Evolutionary conservation across 2,888 invertebrate genomes (phyloP).

Genomic region (Drosophila rubida): DNA sequence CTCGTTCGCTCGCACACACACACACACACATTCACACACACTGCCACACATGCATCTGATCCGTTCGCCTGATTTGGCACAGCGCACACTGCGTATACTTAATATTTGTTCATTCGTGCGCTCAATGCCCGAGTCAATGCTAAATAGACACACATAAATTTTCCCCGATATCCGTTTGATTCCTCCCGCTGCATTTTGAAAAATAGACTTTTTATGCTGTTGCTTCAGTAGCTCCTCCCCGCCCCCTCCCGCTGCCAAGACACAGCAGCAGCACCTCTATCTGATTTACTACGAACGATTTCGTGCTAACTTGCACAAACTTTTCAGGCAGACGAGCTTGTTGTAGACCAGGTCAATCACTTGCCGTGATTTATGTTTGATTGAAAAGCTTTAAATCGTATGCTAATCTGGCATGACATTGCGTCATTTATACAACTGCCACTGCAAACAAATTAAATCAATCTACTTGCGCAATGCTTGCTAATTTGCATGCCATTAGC

Average conservation of each 20-base stretch:
- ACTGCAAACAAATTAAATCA: conserved; percentile 35
- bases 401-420: conserved; percentile 62
- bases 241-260: background rate
- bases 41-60: conserved; percentile 22
- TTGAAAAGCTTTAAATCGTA: conserved; percentile 72
- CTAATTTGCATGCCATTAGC: conserved; percentile 61
- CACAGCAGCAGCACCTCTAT: conserved; percentile 1
- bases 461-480: conserved; percentile 41
- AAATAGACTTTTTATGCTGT: conserved; percentile 67
- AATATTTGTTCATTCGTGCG: conserved; percentile 67
- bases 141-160: conserved; percentile 77
- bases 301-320: conserved; percentile 50
- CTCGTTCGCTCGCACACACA: conserved; percentile 31
- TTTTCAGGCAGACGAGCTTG: conserved; percentile 10
- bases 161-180: conserved; percentile 62
- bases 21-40: conserved; percentile 7
- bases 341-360: conserved; percentile 25
- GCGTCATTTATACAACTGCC: conserved; percentile 55
- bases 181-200: conserved; percentile 68
- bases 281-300: conserved; percentile 71
- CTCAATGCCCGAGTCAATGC: conserved; percentile 54
- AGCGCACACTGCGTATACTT: conserved; percentile 64
- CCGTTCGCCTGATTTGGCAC: conserved; percentile 29
- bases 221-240: conserved; percentile 22
- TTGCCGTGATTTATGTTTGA: conserved; percentile 71